Conservation (phyloP, 2,888 invertebrate species). For the Mimas tiliae region DNA sequence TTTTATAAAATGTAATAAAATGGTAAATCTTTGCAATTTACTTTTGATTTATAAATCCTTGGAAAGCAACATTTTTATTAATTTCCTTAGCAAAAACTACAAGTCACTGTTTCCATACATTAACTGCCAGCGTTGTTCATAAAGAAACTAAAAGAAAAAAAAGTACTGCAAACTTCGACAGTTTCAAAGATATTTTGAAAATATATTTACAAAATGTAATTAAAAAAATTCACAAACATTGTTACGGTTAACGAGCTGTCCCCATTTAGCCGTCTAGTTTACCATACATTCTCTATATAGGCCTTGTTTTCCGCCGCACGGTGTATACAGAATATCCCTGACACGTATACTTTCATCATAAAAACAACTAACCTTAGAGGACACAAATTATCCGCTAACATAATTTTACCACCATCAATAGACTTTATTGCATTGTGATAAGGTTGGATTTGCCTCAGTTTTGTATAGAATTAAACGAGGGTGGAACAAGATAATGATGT, state of each 20-base stretch:
- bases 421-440: not conserved
- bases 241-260: slow-evolving; percentile 16
- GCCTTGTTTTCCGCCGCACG: slow-evolving; percentile 19
- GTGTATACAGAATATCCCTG: slow-evolving; percentile 34
- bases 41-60: too few species aligned
- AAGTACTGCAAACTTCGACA: not conserved
- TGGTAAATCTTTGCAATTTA: too few species aligned
- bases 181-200: not conserved
- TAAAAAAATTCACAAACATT: slow-evolving; percentile 17
- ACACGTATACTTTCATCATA: slow-evolving; percentile 55
- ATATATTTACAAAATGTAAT: slow-evolving; percentile 24
- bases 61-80: not conserved
- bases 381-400: slow-evolving; percentile 48
- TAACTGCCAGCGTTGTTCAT: not conserved
- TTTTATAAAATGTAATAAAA: too few species aligned
- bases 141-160: not conserved
- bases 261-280: slow-evolving; percentile 21
- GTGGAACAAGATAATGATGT: slow-evolving; percentile 63
- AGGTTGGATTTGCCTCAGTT: slow-evolving; percentile 27
- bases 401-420: not conserved
- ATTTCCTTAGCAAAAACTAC: not conserved
- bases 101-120: not conserved
- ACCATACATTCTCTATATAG: slow-evolving; percentile 26
- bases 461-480: slow-evolving; percentile 34
- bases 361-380: slow-evolving; percentile 57